Conservation (phyloP, 1,140 invertebrate species). For the Lanistes nyassanus region DNA sequence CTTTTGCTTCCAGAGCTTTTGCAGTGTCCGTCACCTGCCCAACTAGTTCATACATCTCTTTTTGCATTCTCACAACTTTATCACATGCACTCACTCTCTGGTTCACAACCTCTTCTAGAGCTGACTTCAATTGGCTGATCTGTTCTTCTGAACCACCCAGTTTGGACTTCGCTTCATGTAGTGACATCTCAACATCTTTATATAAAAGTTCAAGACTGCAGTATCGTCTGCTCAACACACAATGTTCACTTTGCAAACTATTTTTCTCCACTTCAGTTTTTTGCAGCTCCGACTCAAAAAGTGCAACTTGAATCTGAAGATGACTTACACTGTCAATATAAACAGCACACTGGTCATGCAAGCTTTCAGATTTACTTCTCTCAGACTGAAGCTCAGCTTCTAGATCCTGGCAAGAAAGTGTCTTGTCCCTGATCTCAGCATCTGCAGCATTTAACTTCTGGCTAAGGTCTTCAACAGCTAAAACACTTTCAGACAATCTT, state of each 20-base stretch:
- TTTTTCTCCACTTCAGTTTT: constrained; percentile 5
- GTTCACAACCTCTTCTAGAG: constrained; percentile 5
- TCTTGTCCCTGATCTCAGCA: neutral
- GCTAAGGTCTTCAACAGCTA: neutral
- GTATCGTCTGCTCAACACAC: neutral
- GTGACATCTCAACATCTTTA: neutral
- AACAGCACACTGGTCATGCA: neutral
- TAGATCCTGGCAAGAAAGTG: neutral
- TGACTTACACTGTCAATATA: neutral
- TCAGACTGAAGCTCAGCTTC: neutral
- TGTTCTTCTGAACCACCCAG: neutral
- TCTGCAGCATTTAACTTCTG: neutral
- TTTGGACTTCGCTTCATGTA: neutral
- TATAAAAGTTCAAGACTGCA: neutral
- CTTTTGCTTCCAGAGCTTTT: constrained; percentile 11
- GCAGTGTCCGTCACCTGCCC: constrained; percentile 6
- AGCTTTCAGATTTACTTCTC: neutral
- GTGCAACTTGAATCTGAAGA: constrained; percentile 1
- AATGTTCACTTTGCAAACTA: neutral
- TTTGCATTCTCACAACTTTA: constrained; percentile 14
- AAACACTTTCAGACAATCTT: neutral
- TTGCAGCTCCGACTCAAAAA: constrained; percentile 10
- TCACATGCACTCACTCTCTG: constrained; percentile 14
- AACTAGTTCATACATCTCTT: constrained; percentile 11
- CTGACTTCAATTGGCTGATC: neutral